phyloP scores from a whole-genome alignment of 2,888 invertebrate species.

The Pyrocoelia pectoralis region DNA sequence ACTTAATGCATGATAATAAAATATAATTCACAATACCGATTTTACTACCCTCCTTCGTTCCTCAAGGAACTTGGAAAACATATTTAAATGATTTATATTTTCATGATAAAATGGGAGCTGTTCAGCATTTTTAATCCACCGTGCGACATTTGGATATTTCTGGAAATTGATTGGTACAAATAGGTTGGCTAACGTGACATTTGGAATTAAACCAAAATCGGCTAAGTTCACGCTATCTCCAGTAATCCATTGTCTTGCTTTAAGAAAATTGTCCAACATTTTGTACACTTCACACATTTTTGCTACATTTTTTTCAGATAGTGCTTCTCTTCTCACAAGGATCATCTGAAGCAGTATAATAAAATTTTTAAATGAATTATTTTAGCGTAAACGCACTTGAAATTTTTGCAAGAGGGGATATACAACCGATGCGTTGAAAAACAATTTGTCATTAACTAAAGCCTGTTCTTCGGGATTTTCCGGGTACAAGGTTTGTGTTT shows the following conservation, averaged over 20 bases:
- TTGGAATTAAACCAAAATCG: constrained; percentile 52
- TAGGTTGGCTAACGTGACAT: constrained; percentile 59
- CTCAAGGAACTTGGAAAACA: too few relatives aligned
- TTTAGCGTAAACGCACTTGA: constrained; percentile 52
- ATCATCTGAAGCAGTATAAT: too few relatives aligned
- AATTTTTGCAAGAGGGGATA: neutral
- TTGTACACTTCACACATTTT: constrained; percentile 37
- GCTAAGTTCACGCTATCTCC: constrained; percentile 51
- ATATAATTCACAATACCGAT: too few relatives aligned
- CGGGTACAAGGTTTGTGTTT: neutral
- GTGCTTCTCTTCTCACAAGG: constrained; percentile 14
- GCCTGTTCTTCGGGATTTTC: neutral
- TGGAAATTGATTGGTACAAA: constrained; percentile 57
- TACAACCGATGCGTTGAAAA: neutral
- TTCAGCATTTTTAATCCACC: constrained; percentile 2
- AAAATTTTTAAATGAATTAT: constrained; percentile 44
- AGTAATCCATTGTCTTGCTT: constrained; percentile 44
- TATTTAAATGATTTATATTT: neutral
- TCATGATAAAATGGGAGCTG: neutral
- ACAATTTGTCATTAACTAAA: neutral
- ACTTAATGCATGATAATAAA: too few relatives aligned
- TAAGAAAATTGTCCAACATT: constrained; percentile 50
- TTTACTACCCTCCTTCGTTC: too few relatives aligned
- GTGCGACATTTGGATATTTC: constrained; percentile 48
- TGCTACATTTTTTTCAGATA: constrained; percentile 47